These are phyloP conservation scores for Amaurobius ferox DNA, from an alignment of 2,888 invertebrate species.

Conservation along the genomic window DNA sequence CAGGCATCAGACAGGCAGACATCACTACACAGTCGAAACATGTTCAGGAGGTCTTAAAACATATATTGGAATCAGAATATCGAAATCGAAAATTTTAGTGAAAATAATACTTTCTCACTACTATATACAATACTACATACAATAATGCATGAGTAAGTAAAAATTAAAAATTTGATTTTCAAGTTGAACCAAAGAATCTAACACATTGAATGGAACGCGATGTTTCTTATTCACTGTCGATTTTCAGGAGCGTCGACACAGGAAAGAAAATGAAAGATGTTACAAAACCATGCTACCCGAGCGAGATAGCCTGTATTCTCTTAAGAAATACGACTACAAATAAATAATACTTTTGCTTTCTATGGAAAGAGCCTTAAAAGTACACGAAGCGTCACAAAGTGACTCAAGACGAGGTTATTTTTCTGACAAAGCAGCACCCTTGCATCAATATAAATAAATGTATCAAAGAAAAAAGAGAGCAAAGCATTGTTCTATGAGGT, in stretches of 20 bases:
- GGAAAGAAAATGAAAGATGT: neutral
- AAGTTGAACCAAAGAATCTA: no score
- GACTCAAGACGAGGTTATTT: constrained; percentile 27
- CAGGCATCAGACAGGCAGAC: no score
- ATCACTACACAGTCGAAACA: no score
- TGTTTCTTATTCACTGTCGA: no score
- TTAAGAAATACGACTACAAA: neutral
- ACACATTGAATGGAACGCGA: no score
- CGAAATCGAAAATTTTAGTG: no score
- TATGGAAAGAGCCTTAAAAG: constrained; percentile 33
- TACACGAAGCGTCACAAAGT: constrained; percentile 38
- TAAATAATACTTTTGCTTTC: neutral
- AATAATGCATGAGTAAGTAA: no score
- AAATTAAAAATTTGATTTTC: no score
- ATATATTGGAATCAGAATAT: no score
- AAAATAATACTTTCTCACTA: no score
- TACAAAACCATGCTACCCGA: constrained; percentile 40
- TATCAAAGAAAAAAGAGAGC: constrained; percentile 34
- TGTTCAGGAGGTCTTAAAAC: no score
- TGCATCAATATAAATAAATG: constrained; percentile 18
- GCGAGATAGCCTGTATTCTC: constrained; percentile 32
- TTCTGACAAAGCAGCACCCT: constrained; percentile 32
- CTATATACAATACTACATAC: no score
- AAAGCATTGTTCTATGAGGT: constrained; percentile 40
- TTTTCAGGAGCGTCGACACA: neutral